Evolutionary conservation across 1,140 invertebrate genomes (phyloP).

Genomic region (Spodoptera litura): DNA sequence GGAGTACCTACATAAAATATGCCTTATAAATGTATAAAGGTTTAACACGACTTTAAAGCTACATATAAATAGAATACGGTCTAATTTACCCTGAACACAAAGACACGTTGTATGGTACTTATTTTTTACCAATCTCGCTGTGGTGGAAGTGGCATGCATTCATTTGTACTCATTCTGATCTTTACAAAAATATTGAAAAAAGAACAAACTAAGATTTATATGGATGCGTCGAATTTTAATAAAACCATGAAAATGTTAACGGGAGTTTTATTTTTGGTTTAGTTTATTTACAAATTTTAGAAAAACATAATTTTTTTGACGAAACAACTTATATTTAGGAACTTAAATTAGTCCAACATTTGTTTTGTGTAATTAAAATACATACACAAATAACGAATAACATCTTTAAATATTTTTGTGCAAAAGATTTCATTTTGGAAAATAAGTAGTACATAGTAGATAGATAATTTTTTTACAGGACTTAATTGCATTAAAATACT

Average conservation of each 20-base stretch:
- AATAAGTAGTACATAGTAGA: too few relatives aligned
- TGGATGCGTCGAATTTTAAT: conserved; percentile 28
- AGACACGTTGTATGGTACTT: background rate
- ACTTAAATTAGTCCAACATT: background rate
- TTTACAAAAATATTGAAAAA: background rate
- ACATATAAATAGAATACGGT: background rate
- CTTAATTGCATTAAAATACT: too few relatives aligned
- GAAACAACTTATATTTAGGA: conserved; percentile 21
- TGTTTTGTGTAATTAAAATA: too few relatives aligned
- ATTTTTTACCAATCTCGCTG: conserved; percentile 23
- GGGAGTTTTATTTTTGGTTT: conserved; percentile 47
- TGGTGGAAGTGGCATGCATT: conserved; percentile 37
- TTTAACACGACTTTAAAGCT: too few relatives aligned
- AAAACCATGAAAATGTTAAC: conserved; percentile 44
- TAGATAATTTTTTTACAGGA: too few relatives aligned
- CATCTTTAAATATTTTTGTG: too few relatives aligned
- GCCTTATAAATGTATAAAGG: too few relatives aligned
- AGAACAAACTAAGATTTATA: background rate
- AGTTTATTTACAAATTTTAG: conserved; percentile 35
- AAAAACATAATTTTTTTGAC: conserved; percentile 14
- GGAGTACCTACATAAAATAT: too few relatives aligned
- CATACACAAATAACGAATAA: too few relatives aligned
- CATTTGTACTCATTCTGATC: background rate
- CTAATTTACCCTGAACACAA: background rate
- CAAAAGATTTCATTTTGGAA: too few relatives aligned